Percentiles rank a stretch among this genome's conserved stretches.
Evolutionary conservation across 2,888 invertebrate species (phyloP).

Genomic region (Archips xylosteana): DNA sequence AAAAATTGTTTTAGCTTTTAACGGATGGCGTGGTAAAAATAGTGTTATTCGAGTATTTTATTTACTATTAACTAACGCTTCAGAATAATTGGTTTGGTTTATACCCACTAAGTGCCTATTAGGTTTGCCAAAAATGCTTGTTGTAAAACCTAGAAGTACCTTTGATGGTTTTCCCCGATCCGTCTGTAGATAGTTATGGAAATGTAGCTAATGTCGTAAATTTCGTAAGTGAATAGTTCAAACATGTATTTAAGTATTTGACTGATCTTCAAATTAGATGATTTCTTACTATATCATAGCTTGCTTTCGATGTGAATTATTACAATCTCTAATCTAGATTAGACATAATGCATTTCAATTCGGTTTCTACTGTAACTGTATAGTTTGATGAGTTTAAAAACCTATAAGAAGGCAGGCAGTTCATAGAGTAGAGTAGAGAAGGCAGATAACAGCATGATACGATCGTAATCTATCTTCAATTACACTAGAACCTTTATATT

Average conservation of each 20-base stretch:
- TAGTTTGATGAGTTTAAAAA: not conserved
- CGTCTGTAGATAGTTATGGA: slow-evolving; percentile 32
- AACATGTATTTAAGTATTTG: slow-evolving; percentile 50
- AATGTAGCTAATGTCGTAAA: slow-evolving; percentile 25
- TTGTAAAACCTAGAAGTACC: slow-evolving; percentile 22
- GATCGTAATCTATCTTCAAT: slow-evolving; percentile 1
- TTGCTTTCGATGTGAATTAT: slow-evolving; percentile 55
- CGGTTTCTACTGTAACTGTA: not conserved
- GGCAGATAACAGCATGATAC: not conserved
- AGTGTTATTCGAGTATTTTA: not conserved
- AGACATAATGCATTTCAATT: not conserved
- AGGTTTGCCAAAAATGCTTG: slow-evolving; percentile 41
- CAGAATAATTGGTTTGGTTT: slow-evolving; percentile 27
- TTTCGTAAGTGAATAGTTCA: slow-evolving; percentile 30
- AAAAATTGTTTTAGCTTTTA: not conserved
- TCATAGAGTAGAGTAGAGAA: slow-evolving; percentile 3
- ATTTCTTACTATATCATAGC: slow-evolving; percentile 52
- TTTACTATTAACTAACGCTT: not conserved
- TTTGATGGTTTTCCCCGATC: slow-evolving; percentile 22
- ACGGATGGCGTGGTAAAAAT: not conserved
- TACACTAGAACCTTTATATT: slow-evolving; percentile 51
- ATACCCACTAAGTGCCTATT: slow-evolving; percentile 63
- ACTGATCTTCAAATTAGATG: slow-evolving; percentile 71
- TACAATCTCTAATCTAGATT: not conserved
- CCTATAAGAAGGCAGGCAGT: not conserved